A percentile compares a stretch with the other conserved stretches of the same genome.
Evolutionary conservation across 2,113 vertebrate species (phyloP).

Genomic region (Pteronura brasiliensis): DNA sequence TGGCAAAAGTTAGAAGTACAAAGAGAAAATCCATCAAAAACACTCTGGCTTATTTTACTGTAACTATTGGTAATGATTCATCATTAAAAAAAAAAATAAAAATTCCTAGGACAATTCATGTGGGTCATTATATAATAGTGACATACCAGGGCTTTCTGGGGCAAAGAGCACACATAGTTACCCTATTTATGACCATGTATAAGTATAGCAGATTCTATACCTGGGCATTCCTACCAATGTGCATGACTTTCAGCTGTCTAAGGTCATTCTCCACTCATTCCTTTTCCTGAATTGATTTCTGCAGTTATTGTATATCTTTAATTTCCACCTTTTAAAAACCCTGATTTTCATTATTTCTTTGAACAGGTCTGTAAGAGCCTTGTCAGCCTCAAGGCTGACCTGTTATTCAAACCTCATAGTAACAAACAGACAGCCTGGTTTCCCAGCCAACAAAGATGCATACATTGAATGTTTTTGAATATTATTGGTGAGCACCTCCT

Average conservation of each 20-base stretch:
- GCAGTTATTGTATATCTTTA: constrained; percentile 5
- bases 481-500: constrained; percentile 22
- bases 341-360: constrained; percentile 35
- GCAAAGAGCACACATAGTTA: background rate
- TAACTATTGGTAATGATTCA: background rate
- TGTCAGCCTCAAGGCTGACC: background rate
- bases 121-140: background rate
- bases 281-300: constrained; percentile 9
- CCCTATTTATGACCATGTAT: background rate
- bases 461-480: background rate
- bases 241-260: background rate
- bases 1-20: background rate
- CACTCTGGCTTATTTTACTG: background rate
- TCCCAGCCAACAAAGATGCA: constrained; percentile 3
- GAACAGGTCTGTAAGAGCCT: background rate
- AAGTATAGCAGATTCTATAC: background rate
- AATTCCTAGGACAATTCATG: background rate
- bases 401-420: background rate
- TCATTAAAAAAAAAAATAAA: constrained; percentile 9
- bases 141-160: background rate
- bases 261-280: background rate
- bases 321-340: background rate
- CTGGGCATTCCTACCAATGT: background rate
- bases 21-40: background rate
- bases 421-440: constrained; percentile 4